These are phyloP conservation scores for Pelvicachromis taeniatus DNA, from an alignment of 2,113 vertebrate genomes.

Conservation along the genomic window DNA sequence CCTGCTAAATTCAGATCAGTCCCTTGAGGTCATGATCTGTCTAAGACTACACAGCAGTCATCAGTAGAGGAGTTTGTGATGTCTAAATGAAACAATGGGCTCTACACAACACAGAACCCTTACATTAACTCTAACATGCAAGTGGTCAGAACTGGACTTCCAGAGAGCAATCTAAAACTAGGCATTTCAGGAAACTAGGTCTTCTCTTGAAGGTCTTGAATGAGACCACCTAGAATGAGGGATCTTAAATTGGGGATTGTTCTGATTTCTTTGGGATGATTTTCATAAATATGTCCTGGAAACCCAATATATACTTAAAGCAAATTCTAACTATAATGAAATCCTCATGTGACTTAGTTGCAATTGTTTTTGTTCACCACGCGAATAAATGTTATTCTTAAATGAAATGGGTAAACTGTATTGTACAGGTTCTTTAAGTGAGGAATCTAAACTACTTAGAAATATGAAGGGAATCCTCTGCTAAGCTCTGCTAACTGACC, in stretches of 20 bases:
- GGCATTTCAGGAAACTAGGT: background rate
- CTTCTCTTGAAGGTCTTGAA: background rate
- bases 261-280: background rate
- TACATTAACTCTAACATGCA: background rate
- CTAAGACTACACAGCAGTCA: background rate
- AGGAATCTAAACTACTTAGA: background rate
- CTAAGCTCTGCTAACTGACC: background rate
- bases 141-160: background rate
- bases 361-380: background rate
- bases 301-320: background rate
- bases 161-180: background rate
- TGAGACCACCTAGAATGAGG: background rate
- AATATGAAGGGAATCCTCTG: background rate
- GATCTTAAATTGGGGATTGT: background rate
- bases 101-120: background rate
- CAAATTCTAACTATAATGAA: background rate
- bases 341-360: background rate
- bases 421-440: background rate
- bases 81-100: background rate
- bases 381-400: background rate
- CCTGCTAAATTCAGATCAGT: background rate
- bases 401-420: background rate
- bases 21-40: background rate
- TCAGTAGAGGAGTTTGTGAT: background rate
- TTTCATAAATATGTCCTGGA: background rate